These are phyloP conservation scores for Lithophane ornitopus DNA, from an alignment of 2,888 invertebrate species.

Conservation along the genomic window DNA sequence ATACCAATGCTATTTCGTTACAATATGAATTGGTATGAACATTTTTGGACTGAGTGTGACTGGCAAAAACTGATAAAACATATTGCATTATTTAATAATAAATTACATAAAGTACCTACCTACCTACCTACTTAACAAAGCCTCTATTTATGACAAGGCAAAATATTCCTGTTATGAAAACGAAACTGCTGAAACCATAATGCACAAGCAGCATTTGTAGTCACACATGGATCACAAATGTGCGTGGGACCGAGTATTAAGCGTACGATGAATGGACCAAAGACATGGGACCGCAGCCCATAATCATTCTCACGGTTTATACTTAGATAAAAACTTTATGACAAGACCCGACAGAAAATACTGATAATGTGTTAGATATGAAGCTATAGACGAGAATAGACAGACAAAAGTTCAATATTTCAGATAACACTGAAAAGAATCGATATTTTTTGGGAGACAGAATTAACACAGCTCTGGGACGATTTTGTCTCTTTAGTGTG, in stretches of 20 bases:
- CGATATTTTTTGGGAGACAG: constrained; percentile 13
- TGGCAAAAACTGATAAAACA: constrained; percentile 1
- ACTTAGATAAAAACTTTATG: constrained; percentile 76
- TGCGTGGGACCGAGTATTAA: constrained; percentile 81
- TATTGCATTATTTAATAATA: background rate
- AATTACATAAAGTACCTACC: background rate
- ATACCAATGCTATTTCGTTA: constrained; percentile 20
- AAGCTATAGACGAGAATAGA: constrained; percentile 42
- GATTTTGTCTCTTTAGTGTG: constrained; percentile 78
- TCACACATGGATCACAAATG: constrained; percentile 85
- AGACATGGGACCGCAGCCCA: constrained; percentile 80
- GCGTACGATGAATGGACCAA: constrained; percentile 82
- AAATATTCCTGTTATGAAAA: constrained; percentile 36
- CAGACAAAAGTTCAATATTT: constrained; percentile 1
- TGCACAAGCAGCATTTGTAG: constrained; percentile 56
- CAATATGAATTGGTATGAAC: constrained; percentile 12
- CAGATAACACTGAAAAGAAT: constrained; percentile 13
- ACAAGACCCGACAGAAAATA: constrained; percentile 62
- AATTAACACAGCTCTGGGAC: constrained; percentile 55
- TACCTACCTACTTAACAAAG: background rate
- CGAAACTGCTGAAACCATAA: constrained; percentile 37
- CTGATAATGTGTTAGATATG: constrained; percentile 63
- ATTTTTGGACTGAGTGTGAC: background rate
- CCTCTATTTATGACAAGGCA: background rate
- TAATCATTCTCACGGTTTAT: constrained; percentile 85